phyloP scores from a whole-genome alignment of 1,140 invertebrate species.

The Babylonia areolata region DNA sequence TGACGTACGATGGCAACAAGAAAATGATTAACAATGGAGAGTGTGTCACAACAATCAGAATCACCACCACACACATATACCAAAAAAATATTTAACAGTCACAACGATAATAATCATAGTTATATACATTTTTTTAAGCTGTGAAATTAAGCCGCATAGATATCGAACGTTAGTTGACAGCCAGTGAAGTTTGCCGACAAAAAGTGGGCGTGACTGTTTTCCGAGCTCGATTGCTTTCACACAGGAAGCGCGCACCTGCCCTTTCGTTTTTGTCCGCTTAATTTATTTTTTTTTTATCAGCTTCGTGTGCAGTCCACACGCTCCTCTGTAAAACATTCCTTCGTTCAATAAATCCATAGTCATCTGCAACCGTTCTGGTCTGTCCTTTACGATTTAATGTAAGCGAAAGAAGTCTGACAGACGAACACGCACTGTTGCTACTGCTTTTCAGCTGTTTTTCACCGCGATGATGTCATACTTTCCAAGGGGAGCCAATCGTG shows the following conservation, averaged over 20 bases:
- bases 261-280: background rate
- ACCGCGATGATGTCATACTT: constrained; percentile 68
- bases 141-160: too few species aligned
- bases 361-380: too few species aligned
- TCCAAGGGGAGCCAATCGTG: constrained; percentile 64
- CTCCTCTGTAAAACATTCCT: too few species aligned
- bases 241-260: constrained; percentile 32
- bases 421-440: constrained; percentile 37
- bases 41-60: background rate
- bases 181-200: background rate
- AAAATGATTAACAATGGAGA: too few species aligned
- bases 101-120: too few species aligned
- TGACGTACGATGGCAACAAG: too few species aligned
- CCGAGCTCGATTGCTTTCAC: background rate
- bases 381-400: background rate
- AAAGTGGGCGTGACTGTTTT: constrained; percentile 35
- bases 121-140: too few species aligned
- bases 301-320: background rate
- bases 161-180: too few species aligned
- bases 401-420: background rate
- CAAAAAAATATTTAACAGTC: too few species aligned
- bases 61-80: background rate
- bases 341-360: too few species aligned
- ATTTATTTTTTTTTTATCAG: too few species aligned
- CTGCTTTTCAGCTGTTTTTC: constrained; percentile 52